These are phyloP conservation scores for Danaus plexippus DNA, from an alignment of 1,140 invertebrate species.

Conservation along the genomic window DNA sequence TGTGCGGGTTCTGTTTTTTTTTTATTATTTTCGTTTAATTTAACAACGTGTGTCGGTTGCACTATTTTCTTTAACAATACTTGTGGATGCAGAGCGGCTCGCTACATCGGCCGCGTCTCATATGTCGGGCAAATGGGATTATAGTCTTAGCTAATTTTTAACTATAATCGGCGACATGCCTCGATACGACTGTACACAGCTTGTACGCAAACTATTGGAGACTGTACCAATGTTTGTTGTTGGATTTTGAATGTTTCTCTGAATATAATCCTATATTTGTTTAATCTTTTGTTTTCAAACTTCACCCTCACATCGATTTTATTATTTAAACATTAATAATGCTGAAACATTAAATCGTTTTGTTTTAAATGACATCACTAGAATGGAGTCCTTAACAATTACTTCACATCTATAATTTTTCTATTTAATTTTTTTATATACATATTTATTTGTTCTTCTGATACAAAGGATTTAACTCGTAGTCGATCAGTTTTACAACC, in stretches of 20 bases:
- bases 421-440: no score
- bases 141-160: conserved; percentile 50
- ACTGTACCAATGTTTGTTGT: conserved; percentile 51
- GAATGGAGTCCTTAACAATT: no score
- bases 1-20: conserved; percentile 15
- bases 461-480: no score
- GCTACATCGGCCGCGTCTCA: conserved; percentile 46
- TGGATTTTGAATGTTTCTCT: conserved; percentile 67
- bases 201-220: conserved; percentile 47
- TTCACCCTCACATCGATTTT: conserved; percentile 1
- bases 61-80: conserved; percentile 58
- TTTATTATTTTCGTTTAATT: conserved; percentile 28
- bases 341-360: no score
- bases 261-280: conserved; percentile 72
- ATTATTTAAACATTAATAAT: no score
- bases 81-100: conserved; percentile 56
- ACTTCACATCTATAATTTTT: no score
- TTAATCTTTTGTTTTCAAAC: conserved; percentile 60
- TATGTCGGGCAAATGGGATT: conserved; percentile 59
- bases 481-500: no score
- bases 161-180: conserved; percentile 29
- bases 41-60: conserved; percentile 54
- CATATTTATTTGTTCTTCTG: no score
- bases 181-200: conserved; percentile 39
- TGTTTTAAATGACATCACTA: no score